Evolutionary conservation across 2,797 vertebrate genomes (phyloP).

Genomic region (Melanotaenia pygmaea): DNA sequence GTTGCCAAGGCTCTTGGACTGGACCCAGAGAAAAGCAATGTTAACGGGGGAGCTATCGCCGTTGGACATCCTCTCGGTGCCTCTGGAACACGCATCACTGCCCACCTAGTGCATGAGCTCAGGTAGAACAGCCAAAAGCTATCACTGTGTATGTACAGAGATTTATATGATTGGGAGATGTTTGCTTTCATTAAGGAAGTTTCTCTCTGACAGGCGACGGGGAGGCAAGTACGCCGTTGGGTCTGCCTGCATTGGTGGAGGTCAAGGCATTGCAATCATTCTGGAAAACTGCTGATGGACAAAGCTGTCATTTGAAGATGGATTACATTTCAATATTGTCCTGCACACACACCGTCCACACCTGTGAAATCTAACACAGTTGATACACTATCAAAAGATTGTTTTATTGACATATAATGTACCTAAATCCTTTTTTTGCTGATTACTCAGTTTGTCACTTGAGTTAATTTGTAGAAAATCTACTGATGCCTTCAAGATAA

Average conservation of each 20-base stretch:
- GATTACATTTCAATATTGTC: constrained; percentile 19
- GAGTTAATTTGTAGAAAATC: constrained; percentile 2
- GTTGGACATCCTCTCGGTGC: constrained; percentile 93
- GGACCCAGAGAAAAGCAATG: constrained; percentile 90
- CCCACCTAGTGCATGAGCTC: constrained; percentile 92
- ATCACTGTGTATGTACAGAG: rapidly evolving
- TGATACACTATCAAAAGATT: constrained; percentile 1
- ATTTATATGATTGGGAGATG: not conserved
- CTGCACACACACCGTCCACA: not conserved
- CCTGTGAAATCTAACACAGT: not conserved
- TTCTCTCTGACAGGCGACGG: constrained; percentile 83
- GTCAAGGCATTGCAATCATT: constrained; percentile 94
- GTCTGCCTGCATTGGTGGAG: constrained; percentile 96
- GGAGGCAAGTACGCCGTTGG: constrained; percentile 92
- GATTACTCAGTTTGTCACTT: not conserved
- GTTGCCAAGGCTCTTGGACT: constrained; percentile 89
- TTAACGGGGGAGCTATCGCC: constrained; percentile 94
- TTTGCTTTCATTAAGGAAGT: constrained; percentile 20
- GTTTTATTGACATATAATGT: not conserved
- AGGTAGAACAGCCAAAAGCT: constrained; percentile 76
- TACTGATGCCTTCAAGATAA: constrained; percentile 17
- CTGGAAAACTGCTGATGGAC: constrained; percentile 82
- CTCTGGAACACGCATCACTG: constrained; percentile 92
- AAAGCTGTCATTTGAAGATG: constrained; percentile 2
- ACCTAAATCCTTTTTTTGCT: not conserved